These are phyloP conservation scores for Diaperis boleti DNA, from an alignment of 2,888 invertebrate species.

Conservation along the genomic window DNA sequence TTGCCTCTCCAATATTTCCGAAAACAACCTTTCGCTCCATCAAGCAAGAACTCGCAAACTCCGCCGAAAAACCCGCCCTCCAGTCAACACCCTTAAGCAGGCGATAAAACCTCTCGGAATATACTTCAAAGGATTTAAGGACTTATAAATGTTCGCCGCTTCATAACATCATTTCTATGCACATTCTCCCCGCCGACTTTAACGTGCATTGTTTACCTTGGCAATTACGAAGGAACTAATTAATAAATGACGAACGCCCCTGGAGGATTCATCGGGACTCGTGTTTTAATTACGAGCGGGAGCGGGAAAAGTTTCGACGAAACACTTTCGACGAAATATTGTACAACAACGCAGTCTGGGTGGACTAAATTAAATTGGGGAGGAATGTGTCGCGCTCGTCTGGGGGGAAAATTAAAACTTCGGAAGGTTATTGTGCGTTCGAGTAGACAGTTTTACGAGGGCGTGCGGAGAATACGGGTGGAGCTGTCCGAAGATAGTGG, in stretches of 20 bases:
- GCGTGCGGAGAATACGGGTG: too few species aligned
- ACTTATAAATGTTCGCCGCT: slow-evolving; percentile 36
- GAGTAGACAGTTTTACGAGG: too few species aligned
- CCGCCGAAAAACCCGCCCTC: slow-evolving; percentile 17
- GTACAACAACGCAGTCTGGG: not conserved
- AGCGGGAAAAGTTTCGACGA: not conserved
- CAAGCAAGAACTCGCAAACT: slow-evolving; percentile 19
- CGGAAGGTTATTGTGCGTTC: too few species aligned
- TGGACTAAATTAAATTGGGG: not conserved
- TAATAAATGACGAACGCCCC: slow-evolving; percentile 12
- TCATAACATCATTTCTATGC: slow-evolving; percentile 30
- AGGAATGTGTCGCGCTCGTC: too few species aligned
- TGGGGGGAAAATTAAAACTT: too few species aligned
- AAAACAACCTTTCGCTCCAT: slow-evolving; percentile 20
- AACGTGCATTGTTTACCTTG: slow-evolving; percentile 16
- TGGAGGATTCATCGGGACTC: not conserved
- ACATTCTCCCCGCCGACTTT: slow-evolving; percentile 16
- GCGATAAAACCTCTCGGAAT: slow-evolving; percentile 40
- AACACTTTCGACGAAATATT: not conserved
- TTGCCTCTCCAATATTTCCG: slow-evolving; percentile 20
- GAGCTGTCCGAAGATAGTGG: too few species aligned
- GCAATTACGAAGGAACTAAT: slow-evolving; percentile 25
- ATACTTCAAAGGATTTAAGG: slow-evolving; percentile 41
- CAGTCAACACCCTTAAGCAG: slow-evolving; percentile 37
- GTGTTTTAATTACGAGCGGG: not conserved